Conservation (phyloP, 2,113 vertebrate genomes). For the Phasianus colchicus region DNA sequence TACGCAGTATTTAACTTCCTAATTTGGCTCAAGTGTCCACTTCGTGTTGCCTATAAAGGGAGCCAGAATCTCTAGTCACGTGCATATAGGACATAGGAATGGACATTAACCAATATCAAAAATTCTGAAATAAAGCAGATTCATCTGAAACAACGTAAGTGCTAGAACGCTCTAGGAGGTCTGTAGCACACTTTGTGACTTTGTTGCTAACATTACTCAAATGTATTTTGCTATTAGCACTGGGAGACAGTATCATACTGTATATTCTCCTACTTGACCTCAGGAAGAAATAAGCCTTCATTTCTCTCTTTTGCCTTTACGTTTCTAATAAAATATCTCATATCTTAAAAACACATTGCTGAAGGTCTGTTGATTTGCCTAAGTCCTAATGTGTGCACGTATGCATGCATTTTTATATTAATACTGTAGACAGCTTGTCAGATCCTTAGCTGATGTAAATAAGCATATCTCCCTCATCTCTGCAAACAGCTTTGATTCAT, state of each 20-base stretch:
- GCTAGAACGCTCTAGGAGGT: neutral
- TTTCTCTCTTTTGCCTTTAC: neutral
- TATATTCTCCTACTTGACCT: neutral
- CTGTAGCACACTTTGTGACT: neutral
- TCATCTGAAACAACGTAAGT: neutral
- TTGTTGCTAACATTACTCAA: neutral
- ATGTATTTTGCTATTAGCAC: neutral
- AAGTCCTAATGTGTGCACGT: neutral
- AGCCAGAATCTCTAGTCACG: fast-evolving
- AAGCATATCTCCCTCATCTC: slow-evolving; percentile 1
- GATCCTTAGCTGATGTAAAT: neutral
- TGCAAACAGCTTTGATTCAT: slow-evolving; percentile 41
- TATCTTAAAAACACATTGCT: neutral
- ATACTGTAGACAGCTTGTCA: neutral
- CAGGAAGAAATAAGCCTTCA: neutral
- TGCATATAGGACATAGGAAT: neutral
- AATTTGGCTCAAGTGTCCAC: neutral
- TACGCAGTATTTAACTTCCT: neutral
- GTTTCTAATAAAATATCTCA: neutral
- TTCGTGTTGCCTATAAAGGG: neutral
- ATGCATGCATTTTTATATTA: neutral
- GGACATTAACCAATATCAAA: neutral
- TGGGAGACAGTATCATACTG: neutral
- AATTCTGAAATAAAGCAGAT: neutral
- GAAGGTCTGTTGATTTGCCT: neutral